phyloP scores from a whole-genome alignment of 2,888 invertebrate genomes.

The Proisotoma minuta region DNA sequence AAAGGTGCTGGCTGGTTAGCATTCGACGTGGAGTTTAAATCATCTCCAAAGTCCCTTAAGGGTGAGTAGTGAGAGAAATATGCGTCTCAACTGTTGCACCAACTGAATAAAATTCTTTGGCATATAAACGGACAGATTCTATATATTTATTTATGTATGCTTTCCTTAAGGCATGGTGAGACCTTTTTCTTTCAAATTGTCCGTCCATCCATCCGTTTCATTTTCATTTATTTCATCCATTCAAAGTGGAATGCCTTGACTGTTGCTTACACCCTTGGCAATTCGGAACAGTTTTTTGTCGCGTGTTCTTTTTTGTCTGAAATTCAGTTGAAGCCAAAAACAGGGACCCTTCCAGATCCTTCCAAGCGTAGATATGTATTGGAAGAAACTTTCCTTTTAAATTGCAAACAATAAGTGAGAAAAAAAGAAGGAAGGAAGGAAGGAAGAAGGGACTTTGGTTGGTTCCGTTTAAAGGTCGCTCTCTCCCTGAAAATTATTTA shows the following conservation, averaged over 20 bases:
- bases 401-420: conserved; percentile 9
- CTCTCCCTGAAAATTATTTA: background rate
- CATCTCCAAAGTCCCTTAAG: no score
- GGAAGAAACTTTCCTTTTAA: conserved; percentile 5
- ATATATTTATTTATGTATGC: no score
- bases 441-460: conserved; percentile 17
- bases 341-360: background rate
- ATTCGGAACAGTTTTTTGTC: conserved; percentile 12
- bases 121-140: no score
- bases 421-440: conserved; percentile 18
- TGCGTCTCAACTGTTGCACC: no score
- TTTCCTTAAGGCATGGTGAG: no score
- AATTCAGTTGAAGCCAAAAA: conserved; percentile 12
- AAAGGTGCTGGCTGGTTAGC: conserved; percentile 12
- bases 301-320: conserved; percentile 19
- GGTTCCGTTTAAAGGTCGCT: background rate
- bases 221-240: background rate
- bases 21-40: no score
- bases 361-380: background rate
- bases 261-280: conserved; percentile 5
- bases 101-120: no score
- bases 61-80: no score
- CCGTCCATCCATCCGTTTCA: background rate
- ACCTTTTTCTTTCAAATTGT: no score
- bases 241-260: background rate